Base-by-base conservation (phyloP, 2,113 vertebrate species). In the Synodontis membranacea region DNA sequence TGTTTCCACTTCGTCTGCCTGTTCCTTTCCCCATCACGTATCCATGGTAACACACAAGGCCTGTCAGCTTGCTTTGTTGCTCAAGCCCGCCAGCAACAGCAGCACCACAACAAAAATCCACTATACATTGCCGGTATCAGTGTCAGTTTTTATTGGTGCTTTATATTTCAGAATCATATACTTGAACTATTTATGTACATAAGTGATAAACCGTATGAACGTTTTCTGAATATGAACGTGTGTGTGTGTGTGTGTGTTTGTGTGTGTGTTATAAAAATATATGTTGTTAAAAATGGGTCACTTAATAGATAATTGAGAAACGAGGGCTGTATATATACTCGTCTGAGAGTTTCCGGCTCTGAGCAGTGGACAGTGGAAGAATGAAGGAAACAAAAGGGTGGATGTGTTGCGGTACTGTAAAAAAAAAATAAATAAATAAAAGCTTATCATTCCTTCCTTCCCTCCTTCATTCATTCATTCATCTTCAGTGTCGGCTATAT, bases 41-140 rank as follows among this genome's bases (percentile, higher is more conserved):
- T 92, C 93, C 91, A 94, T 93, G 91, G 93, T 92, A 95, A 95
- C 93, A 91, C 90, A 92, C 90, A 87, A 92, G 88, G 91, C 90
- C 89, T 91, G 90, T 91, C 90, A 89, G 87, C 82, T 83, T 84
- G 88, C 88, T 90, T 87, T 91, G 92, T 93, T 89, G 81, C 89
- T 91, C 85, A 84, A 90, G 86, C 86, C 86, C 80, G 44, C 83
- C 86, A 83, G 86, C 90, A 81, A 70, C 46, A 84, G 76, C 48
- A 84, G 50, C 83, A 56, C 42, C 78, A 75, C 72, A 78, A 82
- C 54, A 5, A 81, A 85, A 83, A 82, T 56, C 62, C 79, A 82
- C 21, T 37, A 66, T 62, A 54, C 48, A 62, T 17, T 86, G 19
- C n/a, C 60, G 52, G 68, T 37, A 14, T 70, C 74, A 80, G 60